A percentile compares a stretch with the other conserved stretches of the same genome.
phyloP scores from a whole-genome alignment of 1,140 invertebrate genomes.

The Centruroides sculpturatus region DNA sequence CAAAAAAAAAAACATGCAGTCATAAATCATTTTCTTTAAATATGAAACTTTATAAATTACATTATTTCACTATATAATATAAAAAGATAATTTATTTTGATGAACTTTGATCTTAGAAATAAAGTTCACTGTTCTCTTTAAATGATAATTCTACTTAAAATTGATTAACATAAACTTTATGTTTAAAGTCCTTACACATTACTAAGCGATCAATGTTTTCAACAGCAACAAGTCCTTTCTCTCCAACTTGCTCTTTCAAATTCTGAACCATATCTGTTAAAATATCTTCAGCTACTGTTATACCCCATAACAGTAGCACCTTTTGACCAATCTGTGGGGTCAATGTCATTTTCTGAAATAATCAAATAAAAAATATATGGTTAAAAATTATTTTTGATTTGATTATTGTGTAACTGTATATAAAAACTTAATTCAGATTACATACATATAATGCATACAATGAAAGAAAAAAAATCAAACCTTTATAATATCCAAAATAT shows the following conservation, averaged over 20 bases:
- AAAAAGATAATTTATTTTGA: not conserved
- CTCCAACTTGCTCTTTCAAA: conserved; percentile 21
- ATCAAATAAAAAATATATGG: not conserved
- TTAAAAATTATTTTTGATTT: no score
- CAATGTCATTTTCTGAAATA: not conserved
- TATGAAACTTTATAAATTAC: not conserved
- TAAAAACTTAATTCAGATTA: no score
- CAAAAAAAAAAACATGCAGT: not conserved
- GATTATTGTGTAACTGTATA: no score
- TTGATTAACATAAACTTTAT: not conserved
- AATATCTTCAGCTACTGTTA: conserved; percentile 19
- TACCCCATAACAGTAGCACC: conserved; percentile 26
- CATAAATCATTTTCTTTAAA: no score
- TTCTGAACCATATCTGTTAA: conserved; percentile 18
- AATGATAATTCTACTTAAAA: not conserved
- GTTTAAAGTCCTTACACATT: conserved; percentile 24
- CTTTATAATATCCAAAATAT: no score
- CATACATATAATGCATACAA: no score
- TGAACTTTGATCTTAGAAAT: not conserved
- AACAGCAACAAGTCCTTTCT: conserved; percentile 38
- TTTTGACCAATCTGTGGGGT: conserved; percentile 13
- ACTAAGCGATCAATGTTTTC: conserved; percentile 29
- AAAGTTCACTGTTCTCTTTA: no score
- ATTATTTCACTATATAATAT: not conserved
- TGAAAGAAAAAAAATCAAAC: no score